Conservation (phyloP, 2,888 invertebrate genomes). For the Hemicrepidius hirtus region DNA sequence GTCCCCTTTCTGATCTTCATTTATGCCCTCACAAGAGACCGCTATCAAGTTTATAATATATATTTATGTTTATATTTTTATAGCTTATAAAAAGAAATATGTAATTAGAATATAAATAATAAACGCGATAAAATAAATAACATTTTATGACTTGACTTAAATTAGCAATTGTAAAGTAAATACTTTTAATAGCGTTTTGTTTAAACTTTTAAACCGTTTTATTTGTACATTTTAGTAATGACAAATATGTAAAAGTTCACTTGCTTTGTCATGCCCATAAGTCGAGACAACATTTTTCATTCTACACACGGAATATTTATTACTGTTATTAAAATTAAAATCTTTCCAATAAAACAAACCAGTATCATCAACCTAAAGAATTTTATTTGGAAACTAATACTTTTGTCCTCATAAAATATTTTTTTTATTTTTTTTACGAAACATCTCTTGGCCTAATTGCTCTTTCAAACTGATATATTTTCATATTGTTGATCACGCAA, state of each 20-base stretch:
- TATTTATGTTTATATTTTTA: conserved; percentile 66
- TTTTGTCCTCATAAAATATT: background rate
- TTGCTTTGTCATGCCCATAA: conserved; percentile 21
- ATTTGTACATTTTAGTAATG: conserved; percentile 48
- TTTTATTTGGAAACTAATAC: no score
- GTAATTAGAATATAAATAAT: conserved; percentile 68
- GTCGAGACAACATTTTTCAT: conserved; percentile 10
- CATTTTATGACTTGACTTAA: conserved; percentile 61
- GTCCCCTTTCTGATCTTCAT: conserved; percentile 56
- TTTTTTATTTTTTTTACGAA: conserved; percentile 8
- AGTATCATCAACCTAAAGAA: background rate
- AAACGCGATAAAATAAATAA: conserved; percentile 65
- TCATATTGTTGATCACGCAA: conserved; percentile 14
- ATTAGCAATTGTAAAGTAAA: conserved; percentile 60
- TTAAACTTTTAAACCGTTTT: conserved; percentile 51
- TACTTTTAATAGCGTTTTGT: conserved; percentile 55
- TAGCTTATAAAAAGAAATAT: conserved; percentile 64
- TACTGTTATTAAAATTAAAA: conserved; percentile 23
- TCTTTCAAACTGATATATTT: conserved; percentile 16
- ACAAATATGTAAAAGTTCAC: conserved; percentile 34
- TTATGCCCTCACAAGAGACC: conserved; percentile 62
- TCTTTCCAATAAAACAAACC: conserved; percentile 22
- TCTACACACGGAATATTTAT: conserved; percentile 6
- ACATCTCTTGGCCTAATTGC: conserved; percentile 17
- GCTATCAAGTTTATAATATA: conserved; percentile 64